Conservation (phyloP, 2,888 invertebrate genomes). For the Caenorhabditis wallacei region DNA sequence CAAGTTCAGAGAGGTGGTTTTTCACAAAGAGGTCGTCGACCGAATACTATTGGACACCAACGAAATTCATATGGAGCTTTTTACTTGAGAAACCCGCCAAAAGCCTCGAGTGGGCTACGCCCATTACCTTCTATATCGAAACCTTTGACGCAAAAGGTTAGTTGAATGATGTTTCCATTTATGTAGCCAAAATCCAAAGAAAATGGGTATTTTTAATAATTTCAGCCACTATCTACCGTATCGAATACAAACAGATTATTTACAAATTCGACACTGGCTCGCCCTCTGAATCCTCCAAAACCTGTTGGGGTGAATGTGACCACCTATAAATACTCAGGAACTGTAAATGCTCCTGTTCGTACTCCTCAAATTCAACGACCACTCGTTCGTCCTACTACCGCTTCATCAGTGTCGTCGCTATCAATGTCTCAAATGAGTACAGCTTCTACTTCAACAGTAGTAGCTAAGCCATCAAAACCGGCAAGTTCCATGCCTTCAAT, state of each 20-base stretch:
- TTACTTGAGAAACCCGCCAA: neutral
- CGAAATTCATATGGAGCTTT: slow-evolving; percentile 4
- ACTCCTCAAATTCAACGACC: neutral
- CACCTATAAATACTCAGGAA: no score
- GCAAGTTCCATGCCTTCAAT: slow-evolving; percentile 35
- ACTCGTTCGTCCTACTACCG: slow-evolving; percentile 1
- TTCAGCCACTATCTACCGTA: no score
- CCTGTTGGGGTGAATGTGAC: no score
- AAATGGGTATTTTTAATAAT: no score
- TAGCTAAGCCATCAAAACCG: neutral
- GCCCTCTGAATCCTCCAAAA: no score
- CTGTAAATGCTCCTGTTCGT: neutral
- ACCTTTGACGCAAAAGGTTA: neutral
- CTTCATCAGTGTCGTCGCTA: slow-evolving; percentile 4
- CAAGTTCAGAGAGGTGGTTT: no score
- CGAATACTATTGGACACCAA: neutral
- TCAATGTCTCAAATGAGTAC: neutral
- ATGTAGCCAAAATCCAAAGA: no score
- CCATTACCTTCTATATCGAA: neutral
- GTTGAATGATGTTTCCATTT: neutral
- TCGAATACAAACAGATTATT: no score
- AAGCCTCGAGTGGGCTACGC: neutral
- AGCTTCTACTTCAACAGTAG: neutral
- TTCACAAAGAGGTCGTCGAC: slow-evolving; percentile 4
- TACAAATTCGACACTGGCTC: no score